These are phyloP conservation scores for Actinia equina DNA, from an alignment of 64 coral and sea anemone genomes.

Conservation along the genomic window DNA sequence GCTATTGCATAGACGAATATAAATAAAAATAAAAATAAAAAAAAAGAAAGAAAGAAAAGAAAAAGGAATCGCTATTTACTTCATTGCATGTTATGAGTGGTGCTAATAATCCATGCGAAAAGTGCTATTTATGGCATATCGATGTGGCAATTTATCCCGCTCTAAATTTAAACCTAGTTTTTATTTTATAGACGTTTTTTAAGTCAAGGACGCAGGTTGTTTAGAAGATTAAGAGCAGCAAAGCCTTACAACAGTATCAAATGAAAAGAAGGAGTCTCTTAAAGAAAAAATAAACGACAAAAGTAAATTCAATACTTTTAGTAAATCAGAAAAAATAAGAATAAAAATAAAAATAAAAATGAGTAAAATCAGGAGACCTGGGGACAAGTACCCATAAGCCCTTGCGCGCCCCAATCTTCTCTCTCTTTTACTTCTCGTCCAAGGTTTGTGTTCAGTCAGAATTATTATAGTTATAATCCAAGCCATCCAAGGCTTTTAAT, in stretches of 20 bases:
- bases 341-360: neutral
- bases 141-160: neutral
- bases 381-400: constrained; percentile 33
- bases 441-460: constrained; percentile 33
- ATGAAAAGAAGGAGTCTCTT: too few species aligned
- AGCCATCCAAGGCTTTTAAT: constrained; percentile 23
- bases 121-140: neutral
- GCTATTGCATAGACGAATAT: too few species aligned
- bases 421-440: constrained; percentile 25
- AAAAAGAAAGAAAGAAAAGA: too few species aligned
- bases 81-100: too few species aligned
- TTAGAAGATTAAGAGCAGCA: neutral
- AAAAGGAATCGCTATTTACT: too few species aligned
- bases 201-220: neutral
- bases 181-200: neutral
- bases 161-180: neutral
- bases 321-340: too few species aligned
- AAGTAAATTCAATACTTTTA: neutral
- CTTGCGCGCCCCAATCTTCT: neutral
- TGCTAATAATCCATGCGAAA: neutral
- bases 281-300: neutral
- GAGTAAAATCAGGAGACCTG: neutral
- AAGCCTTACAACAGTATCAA: too few species aligned
- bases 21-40: neutral
- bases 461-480: constrained; percentile 27